Evolutionary conservation across 53 echinoderm and acorn worm genomes (phyloP), one percentile per base, ranked within the genome.

Genomic region (Holothuria leucospilota): DNA sequence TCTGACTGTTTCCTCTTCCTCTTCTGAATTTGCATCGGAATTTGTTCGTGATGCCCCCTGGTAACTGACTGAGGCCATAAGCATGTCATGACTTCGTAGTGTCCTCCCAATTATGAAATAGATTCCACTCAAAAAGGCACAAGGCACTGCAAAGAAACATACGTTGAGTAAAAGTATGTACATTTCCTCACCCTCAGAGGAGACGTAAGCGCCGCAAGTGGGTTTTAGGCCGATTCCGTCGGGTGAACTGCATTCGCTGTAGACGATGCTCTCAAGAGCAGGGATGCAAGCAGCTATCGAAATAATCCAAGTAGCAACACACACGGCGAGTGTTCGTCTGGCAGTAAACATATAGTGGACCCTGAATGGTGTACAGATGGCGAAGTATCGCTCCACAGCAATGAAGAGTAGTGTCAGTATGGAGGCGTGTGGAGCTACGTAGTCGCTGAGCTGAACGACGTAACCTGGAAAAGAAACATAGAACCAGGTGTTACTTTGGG

Each of bases 351-450:
- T 90, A 68, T 94, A 94, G 68, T 92, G 90, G 24, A 92, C 96
- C 69, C 92, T 92, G 69, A 96, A 90, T 20, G 96, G 96, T 51
- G 92, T 93, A 62, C 96, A 96, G 78, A 96, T 93, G 65, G 91
- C 96, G 79, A 91, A 93, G 67, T 96, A 94, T 0, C 96, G 82
- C 62, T 96, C 96, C 27, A 92, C 90, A 21, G 96, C 92, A 20
- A 96, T 92, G 51, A 94, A 91, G 10, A 94, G 75, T 20, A 94
- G 89, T n/a, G 96, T 96, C 46, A 96, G 75, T 77, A 92, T 91
- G 8, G 94, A 92, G 2, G 96, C 93, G 8, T 88, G 90, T 15
- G 92, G 90, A 0, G 94, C 89, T 11, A 86, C 82, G 46, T 94
- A 91, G 68, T 96, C 96, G 62, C 91, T 87, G 51, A 86, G 75